Conservation (phyloP, 1,140 invertebrate genomes). For the Mylabris phalerata region DNA sequence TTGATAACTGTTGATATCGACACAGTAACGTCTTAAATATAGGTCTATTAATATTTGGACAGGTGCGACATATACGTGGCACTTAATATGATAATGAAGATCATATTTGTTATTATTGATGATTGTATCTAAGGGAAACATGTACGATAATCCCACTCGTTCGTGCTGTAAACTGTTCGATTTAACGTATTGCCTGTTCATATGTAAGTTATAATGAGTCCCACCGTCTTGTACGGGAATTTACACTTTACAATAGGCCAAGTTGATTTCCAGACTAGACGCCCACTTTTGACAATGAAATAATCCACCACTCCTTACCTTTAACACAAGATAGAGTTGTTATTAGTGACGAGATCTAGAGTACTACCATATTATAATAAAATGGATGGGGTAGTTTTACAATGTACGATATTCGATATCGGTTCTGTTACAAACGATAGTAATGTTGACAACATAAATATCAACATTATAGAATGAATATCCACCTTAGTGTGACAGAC, state of each 20-base stretch:
- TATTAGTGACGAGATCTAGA: slow-evolving; percentile 20
- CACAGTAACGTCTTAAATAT: not conserved
- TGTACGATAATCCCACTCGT: slow-evolving; percentile 34
- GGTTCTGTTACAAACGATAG: too few relatives aligned
- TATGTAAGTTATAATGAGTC: slow-evolving; percentile 31
- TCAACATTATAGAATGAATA: too few relatives aligned
- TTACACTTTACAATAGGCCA: slow-evolving; percentile 39
- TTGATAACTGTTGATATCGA: too few relatives aligned
- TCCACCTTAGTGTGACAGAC: too few relatives aligned
- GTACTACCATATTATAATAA: too few relatives aligned
- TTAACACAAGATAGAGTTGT: slow-evolving; percentile 36
- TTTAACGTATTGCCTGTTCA: slow-evolving; percentile 30
- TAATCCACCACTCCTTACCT: slow-evolving; percentile 38
- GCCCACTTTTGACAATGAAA: slow-evolving; percentile 40
- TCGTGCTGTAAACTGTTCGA: slow-evolving; percentile 24
- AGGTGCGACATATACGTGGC: slow-evolving; percentile 11
- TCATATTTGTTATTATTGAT: slow-evolving; percentile 39
- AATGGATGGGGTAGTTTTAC: too few relatives aligned
- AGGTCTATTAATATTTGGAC: slow-evolving; percentile 13
- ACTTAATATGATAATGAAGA: slow-evolving; percentile 30
- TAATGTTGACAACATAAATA: too few relatives aligned
- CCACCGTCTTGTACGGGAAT: slow-evolving; percentile 31
- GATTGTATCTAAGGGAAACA: slow-evolving; percentile 31
- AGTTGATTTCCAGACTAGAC: slow-evolving; percentile 28
- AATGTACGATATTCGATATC: too few relatives aligned